Evolutionary conservation across 2,113 vertebrate species (phyloP), one percentile per base, ranked within the genome.

Genomic region (Andinoacara biseriatus): DNA sequence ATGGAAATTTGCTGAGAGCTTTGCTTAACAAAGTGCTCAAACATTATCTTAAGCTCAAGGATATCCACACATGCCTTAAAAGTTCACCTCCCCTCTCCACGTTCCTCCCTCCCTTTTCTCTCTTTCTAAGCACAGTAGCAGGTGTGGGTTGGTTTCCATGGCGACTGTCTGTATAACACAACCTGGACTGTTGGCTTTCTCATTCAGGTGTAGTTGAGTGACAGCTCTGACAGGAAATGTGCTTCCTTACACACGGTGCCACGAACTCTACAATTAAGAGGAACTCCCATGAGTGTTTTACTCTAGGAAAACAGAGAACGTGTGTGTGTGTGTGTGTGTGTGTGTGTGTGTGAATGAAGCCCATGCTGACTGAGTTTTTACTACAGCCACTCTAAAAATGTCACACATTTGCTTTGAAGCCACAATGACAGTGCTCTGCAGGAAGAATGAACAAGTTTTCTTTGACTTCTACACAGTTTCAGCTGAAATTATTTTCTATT

Each of bases 11-110:
- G 89, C 87, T 3, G 87, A 88, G 83, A 83, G 82, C 90, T 94
- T 93, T 90, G 90, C 91, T 88, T 87, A 91, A 92, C 92, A 95
- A 89, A 90, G 89, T 79, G 89, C 81, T 94, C 87, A 85, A 92
- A 93, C 93, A 92, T 93, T 93, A 87, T 89, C 90, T 86, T 86
- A 87, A 93, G 92, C 93, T 92, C 92, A 92, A 91, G 91, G 88
- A 93, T 92, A 92, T 87, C 85, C 89, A 87, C 88, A 83, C 86
- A 91, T 87, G 90, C 92, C 87, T 86, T 59, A 69, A 91, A 93
- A 90, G 93, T 93, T 92, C 91, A 87, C 91, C 86, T 85, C 86
- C 74, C 74, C 74, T 49, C 83, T 67, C 74, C 26, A 26, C 52
- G 46, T 49, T 33, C 46, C 46, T 72, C 67, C 67, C 46, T 72